Conservation (phyloP, 2,888 invertebrate genomes). For the Callyntrura sp. region DNA sequence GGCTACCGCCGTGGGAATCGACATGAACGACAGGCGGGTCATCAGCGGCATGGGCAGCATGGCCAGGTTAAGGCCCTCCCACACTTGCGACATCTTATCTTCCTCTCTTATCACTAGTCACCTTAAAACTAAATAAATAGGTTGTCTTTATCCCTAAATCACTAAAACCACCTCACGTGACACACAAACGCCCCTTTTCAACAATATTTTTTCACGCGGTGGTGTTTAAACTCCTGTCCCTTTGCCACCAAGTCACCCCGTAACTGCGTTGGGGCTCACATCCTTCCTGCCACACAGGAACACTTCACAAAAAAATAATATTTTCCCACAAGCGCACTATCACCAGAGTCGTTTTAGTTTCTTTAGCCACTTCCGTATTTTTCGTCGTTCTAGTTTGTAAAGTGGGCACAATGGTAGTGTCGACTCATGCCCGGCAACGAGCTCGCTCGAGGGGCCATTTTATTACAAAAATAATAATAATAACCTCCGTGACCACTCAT, state of each 20-base stretch:
- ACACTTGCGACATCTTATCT: not conserved
- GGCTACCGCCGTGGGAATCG: conserved; percentile 76
- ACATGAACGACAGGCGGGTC: conserved; percentile 77
- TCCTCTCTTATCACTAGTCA: not conserved
- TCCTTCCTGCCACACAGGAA: not conserved
- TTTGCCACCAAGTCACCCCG: not conserved
- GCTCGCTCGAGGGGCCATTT: no score
- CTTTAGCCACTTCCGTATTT: no score
- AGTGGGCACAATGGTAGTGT: not conserved
- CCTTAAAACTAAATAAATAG: no score
- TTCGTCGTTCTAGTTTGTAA: no score
- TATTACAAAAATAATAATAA: no score
- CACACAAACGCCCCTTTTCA: no score
- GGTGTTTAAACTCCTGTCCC: conserved; percentile 21
- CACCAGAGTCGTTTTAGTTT: no score
- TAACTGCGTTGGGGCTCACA: not conserved
- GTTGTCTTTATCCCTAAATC: no score
- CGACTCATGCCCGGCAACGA: conserved; percentile 21
- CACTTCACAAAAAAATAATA: not conserved
- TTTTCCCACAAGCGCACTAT: no score
- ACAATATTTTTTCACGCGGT: no score
- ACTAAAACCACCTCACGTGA: no score
- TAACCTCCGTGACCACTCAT: no score
- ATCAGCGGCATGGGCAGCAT: conserved; percentile 76
- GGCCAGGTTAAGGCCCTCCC: conserved; percentile 76